These are phyloP conservation scores for Ciconia boyciana DNA, from an alignment of 2,113 vertebrate species.

Conservation along the genomic window DNA sequence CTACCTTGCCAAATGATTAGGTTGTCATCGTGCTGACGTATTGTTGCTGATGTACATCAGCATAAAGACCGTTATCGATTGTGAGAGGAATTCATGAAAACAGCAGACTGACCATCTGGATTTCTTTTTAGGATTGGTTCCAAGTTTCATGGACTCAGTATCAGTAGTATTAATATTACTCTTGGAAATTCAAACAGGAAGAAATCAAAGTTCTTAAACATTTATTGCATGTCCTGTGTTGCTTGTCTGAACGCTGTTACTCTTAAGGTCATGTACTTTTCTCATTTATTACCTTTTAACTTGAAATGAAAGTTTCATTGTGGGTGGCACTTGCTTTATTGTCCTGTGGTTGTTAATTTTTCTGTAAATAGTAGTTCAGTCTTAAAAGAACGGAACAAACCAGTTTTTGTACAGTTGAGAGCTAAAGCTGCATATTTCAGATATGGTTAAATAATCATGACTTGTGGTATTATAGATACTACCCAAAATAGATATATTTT, in stretches of 20 bases:
- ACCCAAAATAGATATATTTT: neutral
- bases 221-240: neutral
- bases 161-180: neutral
- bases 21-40: rapidly evolving
- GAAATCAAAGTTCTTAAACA: neutral
- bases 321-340: neutral
- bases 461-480: neutral
- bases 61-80: neutral
- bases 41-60: neutral
- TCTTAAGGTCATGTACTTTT: neutral
- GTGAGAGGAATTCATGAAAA: neutral
- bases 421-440: neutral
- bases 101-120: rapidly evolving
- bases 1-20: neutral
- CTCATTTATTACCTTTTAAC: neutral
- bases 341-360: neutral
- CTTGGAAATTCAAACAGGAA: neutral
- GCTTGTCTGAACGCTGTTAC: neutral
- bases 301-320: neutral
- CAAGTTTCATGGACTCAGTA: neutral
- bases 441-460: neutral
- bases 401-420: neutral
- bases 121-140: neutral
- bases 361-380: neutral
- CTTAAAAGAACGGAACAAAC: neutral